phyloP scores from a whole-genome alignment of 2,888 invertebrate species.

The Mythimna ferrago region DNA sequence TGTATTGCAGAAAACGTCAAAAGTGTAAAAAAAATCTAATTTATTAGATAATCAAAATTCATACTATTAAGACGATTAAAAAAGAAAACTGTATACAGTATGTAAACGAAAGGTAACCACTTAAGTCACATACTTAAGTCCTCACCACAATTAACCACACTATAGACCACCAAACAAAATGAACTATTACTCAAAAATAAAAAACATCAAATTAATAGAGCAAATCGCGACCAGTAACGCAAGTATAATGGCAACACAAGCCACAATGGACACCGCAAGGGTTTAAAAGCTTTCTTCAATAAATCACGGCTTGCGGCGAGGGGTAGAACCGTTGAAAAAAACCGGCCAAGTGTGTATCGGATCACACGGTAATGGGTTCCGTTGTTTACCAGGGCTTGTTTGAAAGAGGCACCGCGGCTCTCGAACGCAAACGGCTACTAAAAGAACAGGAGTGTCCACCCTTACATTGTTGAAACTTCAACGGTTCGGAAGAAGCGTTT shows the following conservation, averaged over 20 bases:
- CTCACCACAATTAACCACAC: conserved; percentile 1
- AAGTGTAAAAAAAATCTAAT: no score
- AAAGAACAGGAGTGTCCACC: no score
- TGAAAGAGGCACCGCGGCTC: no score
- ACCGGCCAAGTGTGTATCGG: background rate
- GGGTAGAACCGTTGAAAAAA: conserved; percentile 47
- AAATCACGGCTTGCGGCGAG: conserved; percentile 80
- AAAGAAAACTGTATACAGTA: no score
- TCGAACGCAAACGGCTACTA: no score
- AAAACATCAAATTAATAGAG: conserved; percentile 79
- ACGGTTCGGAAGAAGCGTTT: no score
- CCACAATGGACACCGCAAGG: conserved; percentile 82
- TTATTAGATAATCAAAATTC: no score
- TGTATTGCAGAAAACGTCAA: no score
- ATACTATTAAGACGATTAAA: no score
- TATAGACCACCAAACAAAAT: conserved; percentile 37
- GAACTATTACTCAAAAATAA: conserved; percentile 54
- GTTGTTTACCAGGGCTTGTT: background rate
- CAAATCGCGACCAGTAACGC: conserved; percentile 79
- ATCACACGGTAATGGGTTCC: background rate
- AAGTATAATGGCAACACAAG: conserved; percentile 72
- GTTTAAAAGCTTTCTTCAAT: conserved; percentile 90
- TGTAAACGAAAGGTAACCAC: no score
- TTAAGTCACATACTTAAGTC: background rate
- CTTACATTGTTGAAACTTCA: no score